A percentile compares a stretch with the other conserved stretches of the same genome.
Evolutionary conservation across 2,888 invertebrate genomes (phyloP).

Genomic region (Sinopyrophorus schimmeli): DNA sequence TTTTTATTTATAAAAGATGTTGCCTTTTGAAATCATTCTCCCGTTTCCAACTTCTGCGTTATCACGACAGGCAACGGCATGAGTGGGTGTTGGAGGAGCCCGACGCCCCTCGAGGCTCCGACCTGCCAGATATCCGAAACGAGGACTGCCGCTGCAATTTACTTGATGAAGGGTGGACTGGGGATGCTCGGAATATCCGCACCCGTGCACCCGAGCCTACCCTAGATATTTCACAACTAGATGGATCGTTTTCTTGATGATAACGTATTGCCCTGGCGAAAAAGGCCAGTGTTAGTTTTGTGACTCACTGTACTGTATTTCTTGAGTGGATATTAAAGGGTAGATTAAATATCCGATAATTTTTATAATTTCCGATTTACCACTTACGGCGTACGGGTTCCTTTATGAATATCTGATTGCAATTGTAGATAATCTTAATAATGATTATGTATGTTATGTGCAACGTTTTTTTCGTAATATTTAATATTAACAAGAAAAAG

Average conservation of each 20-base stretch:
- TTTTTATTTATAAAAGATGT: constrained; percentile 2
- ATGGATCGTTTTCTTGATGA: constrained; percentile 19
- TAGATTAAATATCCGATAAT: constrained; percentile 1
- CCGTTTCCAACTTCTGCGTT: constrained; percentile 26
- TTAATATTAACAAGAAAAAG: no score
- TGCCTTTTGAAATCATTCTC: constrained; percentile 15
- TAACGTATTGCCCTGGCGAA: constrained; percentile 7
- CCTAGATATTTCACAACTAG: constrained; percentile 23
- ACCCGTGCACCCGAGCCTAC: constrained; percentile 30
- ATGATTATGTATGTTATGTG: no score
- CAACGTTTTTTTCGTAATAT: no score
- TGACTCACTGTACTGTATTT: constrained; percentile 2
- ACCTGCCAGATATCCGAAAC: constrained; percentile 55
- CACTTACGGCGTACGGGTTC: background rate
- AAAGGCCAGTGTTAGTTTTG: background rate
- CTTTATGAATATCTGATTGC: background rate
- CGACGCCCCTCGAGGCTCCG: constrained; percentile 48
- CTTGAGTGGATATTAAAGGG: background rate
- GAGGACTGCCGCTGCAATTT: constrained; percentile 55
- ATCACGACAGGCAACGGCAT: constrained; percentile 30
- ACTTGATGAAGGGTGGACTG: constrained; percentile 55
- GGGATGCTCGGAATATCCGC: constrained; percentile 33
- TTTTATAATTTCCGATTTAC: background rate
- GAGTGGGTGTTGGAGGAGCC: constrained; percentile 36
- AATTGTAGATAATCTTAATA: no score